phyloP scores from a whole-genome alignment of 2,888 invertebrate species.

The Patella pellucida region DNA sequence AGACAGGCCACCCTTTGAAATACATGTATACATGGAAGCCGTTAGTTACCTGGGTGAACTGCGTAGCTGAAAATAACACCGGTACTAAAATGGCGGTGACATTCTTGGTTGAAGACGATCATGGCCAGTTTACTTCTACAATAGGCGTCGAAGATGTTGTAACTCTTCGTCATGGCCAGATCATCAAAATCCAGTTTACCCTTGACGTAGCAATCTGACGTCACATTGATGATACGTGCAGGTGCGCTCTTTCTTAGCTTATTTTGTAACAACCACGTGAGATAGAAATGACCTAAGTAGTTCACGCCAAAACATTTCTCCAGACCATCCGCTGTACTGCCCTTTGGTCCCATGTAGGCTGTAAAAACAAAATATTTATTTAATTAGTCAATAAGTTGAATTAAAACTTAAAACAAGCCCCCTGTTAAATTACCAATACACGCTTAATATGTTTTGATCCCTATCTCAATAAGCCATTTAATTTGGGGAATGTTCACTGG shows the following conservation, averaged over 20 bases:
- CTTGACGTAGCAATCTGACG: slow-evolving; percentile 55
- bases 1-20: too few species aligned
- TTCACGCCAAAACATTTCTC: slow-evolving; percentile 62
- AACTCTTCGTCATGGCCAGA: slow-evolving; percentile 50
- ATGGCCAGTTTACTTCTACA: slow-evolving; percentile 58
- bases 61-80: slow-evolving; percentile 51
- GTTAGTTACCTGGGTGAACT: slow-evolving; percentile 61
- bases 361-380: slow-evolving; percentile 22
- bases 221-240: slow-evolving; percentile 60
- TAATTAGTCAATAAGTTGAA: too few species aligned
- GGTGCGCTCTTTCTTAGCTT: slow-evolving; percentile 55
- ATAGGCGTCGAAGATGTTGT: slow-evolving; percentile 59
- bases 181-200: slow-evolving; percentile 60
- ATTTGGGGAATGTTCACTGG: too few species aligned
- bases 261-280: slow-evolving; percentile 56
- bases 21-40: not conserved
- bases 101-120: slow-evolving; percentile 53
- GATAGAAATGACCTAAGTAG: slow-evolving; percentile 64
- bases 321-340: slow-evolving; percentile 55
- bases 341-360: slow-evolving; percentile 65
- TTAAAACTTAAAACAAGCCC: too few species aligned
- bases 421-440: too few species aligned
- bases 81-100: slow-evolving; percentile 47
- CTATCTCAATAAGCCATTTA: too few species aligned
- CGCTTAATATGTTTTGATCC: too few species aligned